Evolutionary conservation across 2,888 invertebrate species (phyloP).

Genomic region (Griposia aprilina): DNA sequence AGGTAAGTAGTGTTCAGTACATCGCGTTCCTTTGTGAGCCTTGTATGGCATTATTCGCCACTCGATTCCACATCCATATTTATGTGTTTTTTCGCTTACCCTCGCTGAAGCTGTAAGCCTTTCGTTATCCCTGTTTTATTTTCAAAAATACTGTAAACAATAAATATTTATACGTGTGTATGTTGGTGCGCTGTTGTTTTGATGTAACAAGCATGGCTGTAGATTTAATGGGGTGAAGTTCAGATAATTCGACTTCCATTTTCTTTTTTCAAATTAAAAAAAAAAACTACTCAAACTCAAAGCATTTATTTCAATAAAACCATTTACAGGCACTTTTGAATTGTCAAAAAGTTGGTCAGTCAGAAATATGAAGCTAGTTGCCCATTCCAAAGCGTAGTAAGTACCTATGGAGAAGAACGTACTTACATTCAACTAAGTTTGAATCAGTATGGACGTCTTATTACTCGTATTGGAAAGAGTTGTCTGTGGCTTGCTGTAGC

Average conservation of each 20-base stretch:
- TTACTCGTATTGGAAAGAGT: neutral
- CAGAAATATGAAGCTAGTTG: too few species aligned
- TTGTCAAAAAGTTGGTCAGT: too few species aligned
- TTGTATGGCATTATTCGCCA: conserved; percentile 12
- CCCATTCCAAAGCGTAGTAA: too few species aligned
- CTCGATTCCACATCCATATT: conserved; percentile 59
- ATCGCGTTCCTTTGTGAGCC: conserved; percentile 34
- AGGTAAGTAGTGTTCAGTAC: conserved; percentile 38
- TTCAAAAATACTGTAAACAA: conserved; percentile 55
- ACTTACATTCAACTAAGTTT: too few species aligned
- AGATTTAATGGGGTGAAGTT: conserved; percentile 5
- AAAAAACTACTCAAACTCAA: too few species aligned
- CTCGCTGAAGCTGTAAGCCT: conserved; percentile 56
- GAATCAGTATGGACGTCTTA: neutral
- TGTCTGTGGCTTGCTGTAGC: neutral
- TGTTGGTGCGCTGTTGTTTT: conserved; percentile 22
- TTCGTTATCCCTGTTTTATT: conserved; percentile 55
- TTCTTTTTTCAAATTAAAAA: neutral
- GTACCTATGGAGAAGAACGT: too few species aligned
- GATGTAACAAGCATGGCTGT: neutral
- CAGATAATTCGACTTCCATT: neutral
- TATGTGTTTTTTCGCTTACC: conserved; percentile 53
- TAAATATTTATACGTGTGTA: conserved; percentile 56
- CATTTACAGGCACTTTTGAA: too few species aligned
- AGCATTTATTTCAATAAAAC: too few species aligned